Evolutionary conservation across 2,888 invertebrate species (phyloP), one percentile per base, ranked within the genome.

Genomic region (Lapara coniferarum): DNA sequence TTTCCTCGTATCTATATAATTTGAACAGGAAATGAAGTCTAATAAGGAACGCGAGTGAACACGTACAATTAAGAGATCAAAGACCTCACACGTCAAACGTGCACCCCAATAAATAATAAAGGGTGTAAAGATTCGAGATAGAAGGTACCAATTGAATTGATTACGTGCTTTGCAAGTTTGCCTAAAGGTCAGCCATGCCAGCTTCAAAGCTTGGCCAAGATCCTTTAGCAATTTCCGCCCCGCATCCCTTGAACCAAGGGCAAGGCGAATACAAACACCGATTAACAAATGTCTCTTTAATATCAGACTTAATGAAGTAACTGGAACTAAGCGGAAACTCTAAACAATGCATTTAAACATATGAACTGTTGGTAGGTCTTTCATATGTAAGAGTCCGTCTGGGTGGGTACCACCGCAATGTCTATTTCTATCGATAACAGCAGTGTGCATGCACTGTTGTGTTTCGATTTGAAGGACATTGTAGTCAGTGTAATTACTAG

Each of bases 201-300:
- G 12, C 19, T 53, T 44, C 59, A 59, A 37, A 37, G 12, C 63
- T 10, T 44, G 55, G 51, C 66, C 70, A 55, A 71, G 68, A 70
- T 66, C 58, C 66, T 66, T 57, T 51, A 55, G 68, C 55, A 71
- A 70, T 71, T 68, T 71, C 69, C 69, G 71, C 66, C 25, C 46
- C 14, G 10, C 68, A 57, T 70, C 49, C 68, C 25, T 53, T 13
- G 30, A 56, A 56, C 6, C 46, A 37, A 59, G 25, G 37, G 14
- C 37, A 37, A 12, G n/a, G 14, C 44, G 19, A 44, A 53, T 55
- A 16, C 63, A 49, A 63, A 63, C 63, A 63, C 63, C 63, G 16
- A 63, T 19, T 63, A 25, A 63, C 63, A 63, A 63, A 63, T 63
- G 49, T 49, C 49, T 46, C 46, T 49, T 46, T 19, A 46, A 63